Evolutionary conservation across 2,797 vertebrate species (phyloP), one percentile per base, ranked within the genome.

Genomic region (Poecilia gillii): DNA sequence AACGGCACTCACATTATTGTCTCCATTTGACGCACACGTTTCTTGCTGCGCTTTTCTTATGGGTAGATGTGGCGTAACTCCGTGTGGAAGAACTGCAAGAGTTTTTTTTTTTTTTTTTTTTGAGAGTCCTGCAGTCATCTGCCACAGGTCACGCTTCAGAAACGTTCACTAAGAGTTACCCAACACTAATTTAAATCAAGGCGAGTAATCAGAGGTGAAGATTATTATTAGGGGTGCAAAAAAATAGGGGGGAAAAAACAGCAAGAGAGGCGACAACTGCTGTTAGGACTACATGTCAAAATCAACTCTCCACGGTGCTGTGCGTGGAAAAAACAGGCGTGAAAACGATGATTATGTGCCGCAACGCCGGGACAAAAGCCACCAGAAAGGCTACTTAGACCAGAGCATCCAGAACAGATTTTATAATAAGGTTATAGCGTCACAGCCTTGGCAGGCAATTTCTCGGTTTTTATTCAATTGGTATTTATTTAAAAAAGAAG

Each of bases 381-480:
- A 33, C 43, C 80, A 90, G 80, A 74, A 74, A 81, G 87, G 68
- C 79, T 81, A 75, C 84, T 84, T 81, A 86, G 74, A 91, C 80
- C 82, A 80, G 31, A 70, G 72, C 86, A 90, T 78, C 81, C 77
- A 78, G 74, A 82, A 51, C 93, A 82, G 72, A 94, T 95, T 95
- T 95, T 94, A 95, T 94, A 94, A 89, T 85, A 2, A 25, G 12
- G 64, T 68, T 41, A 25, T n/a, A 43, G 79, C 84, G 79, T 49
- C 77, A 72, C 79, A 74, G 78, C 71, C 77, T 84, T 85, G 88
- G 72, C 81, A 76, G 5, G 49, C 90, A 89, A 90, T 91, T 88
- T 92, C 85, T 90, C 91, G 89, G 87, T 92, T 80, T 94, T 94
- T 92, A 95, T 89, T 90, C 91, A 93, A 90, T 91, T 94, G 91